phyloP scores from a whole-genome alignment of 2,888 invertebrate genomes.

The Neocrepidodera transversa region DNA sequence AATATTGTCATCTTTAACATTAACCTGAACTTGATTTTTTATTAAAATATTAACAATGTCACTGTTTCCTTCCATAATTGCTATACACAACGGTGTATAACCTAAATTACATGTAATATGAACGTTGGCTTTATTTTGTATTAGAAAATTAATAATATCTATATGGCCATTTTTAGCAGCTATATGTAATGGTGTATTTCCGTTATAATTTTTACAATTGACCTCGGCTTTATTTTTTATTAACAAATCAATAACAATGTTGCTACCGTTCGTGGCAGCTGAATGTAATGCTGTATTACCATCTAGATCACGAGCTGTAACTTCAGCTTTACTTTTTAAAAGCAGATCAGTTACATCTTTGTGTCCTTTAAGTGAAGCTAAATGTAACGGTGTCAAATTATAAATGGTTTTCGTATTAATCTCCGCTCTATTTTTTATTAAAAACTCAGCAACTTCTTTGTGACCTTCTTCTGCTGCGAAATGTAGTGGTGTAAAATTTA shows the following conservation, averaged over 20 bases:
- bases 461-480: background rate
- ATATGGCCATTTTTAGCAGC: conserved; percentile 62
- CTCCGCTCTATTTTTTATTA: background rate
- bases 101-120: background rate
- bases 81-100: background rate
- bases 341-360: background rate
- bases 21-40: background rate
- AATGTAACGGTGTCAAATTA: background rate
- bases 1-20: background rate
- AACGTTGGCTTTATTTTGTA: background rate
- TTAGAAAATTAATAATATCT: conserved; percentile 35
- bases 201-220: conserved; percentile 31
- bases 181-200: conserved; percentile 63
- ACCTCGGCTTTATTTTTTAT: conserved; percentile 27
- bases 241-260: conserved; percentile 1
- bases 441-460: background rate
- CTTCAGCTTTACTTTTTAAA: background rate
- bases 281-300: conserved; percentile 32
- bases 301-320: background rate
- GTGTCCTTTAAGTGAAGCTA: background rate
- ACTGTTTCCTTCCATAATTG: background rate
- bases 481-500: background rate
- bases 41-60: background rate
- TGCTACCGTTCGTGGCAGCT: conserved; percentile 24
- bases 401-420: background rate